Base-by-base conservation (phyloP, 2,113 vertebrate genomes). In the Carettochelys insculpta region DNA sequence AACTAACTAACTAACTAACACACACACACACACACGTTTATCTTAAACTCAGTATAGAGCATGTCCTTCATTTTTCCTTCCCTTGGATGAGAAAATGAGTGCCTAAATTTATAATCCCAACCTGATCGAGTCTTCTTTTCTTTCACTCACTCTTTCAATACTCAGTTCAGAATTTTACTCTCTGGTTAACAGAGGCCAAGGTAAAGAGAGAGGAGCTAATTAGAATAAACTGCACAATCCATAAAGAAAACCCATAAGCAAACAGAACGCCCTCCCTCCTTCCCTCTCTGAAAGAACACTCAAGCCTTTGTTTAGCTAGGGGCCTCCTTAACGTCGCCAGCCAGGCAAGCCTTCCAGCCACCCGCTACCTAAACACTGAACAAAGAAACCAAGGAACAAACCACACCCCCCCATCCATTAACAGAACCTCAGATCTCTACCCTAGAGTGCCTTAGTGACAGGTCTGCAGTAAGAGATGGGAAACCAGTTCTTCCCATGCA, bases 151-250 rank as follows among this genome's bases (percentile, higher is more conserved):
- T 52, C 86, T 38, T 52, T 14, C 85, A 96, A 83, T n/a, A 52
- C 47, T 85, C 19, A 68, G 83, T 80, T 89, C n/a, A 52, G 76
- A 87, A 85, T 80, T 82, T 48, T 73, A 83, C 91, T 75, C 83
- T 92, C 53, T 34, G 16, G 43, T 50, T 87, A 89, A 92, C 87
- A 1, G 11, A 77, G 84, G 34, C 52, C 91, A 80, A 90, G 58
- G 91, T 89, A 94, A 95, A 92, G 77, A 91, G 95, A 80, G 8
- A 80, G 54, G 76, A 89, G 76, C 54, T 81, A 56, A 90, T 77
- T 88, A 81, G 92, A 93, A 90, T 2, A 4, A 90, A 58, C 47
- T 53, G 51, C 22, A 48, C 25, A 53, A 82, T 68, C 56, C 71
- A 48, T 51, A 53, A 83, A 8, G 48, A 24, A 31, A 45, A 20